Evolutionary conservation across 2,888 invertebrate genomes (phyloP).

Genomic region (Latheticus oryzae): DNA sequence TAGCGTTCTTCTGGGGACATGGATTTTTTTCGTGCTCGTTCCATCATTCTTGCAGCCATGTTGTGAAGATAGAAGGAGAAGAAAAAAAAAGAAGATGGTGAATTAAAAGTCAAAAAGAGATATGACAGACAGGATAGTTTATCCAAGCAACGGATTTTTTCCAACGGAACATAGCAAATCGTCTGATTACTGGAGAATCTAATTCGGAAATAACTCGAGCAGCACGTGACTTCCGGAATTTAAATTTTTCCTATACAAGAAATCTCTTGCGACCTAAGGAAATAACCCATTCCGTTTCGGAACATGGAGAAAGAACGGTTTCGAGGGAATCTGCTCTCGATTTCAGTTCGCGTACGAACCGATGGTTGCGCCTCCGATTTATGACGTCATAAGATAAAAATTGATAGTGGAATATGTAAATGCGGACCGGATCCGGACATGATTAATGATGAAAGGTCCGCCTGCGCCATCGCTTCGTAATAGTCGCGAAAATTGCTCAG

Average conservation of each 20-base stretch:
- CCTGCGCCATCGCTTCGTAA: slow-evolving; percentile 47
- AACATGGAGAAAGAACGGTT: not conserved
- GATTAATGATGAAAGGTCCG: slow-evolving; percentile 51
- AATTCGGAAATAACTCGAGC: slow-evolving; percentile 24
- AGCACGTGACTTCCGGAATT: slow-evolving; percentile 23
- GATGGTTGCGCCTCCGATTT: slow-evolving; percentile 57
- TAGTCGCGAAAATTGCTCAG: slow-evolving; percentile 47
- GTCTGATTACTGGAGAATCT: not conserved
- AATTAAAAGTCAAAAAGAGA: too few species aligned
- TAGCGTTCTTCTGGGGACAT: slow-evolving; percentile 50
- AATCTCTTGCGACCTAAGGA: slow-evolving; percentile 7
- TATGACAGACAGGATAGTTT: slow-evolving; percentile 1
- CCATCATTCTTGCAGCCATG: slow-evolving; percentile 15
- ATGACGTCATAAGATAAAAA: slow-evolving; percentile 59
- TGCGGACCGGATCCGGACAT: slow-evolving; percentile 53
- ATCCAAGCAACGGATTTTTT: slow-evolving; percentile 3
- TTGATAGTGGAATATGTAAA: slow-evolving; percentile 60
- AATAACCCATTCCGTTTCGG: not conserved
- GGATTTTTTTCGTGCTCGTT: slow-evolving; percentile 6
- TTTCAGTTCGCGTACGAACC: slow-evolving; percentile 32
- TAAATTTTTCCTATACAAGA: slow-evolving; percentile 26
- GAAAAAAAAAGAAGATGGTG: too few species aligned
- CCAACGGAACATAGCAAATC: not conserved
- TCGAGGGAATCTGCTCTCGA: not conserved
- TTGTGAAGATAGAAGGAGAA: not conserved